Percentiles rank a stretch among this genome's conserved stretches.
These are phyloP conservation scores for Tyria jacobaeae DNA, from an alignment of 2,888 invertebrate genomes.

Conservation along the genomic window DNA sequence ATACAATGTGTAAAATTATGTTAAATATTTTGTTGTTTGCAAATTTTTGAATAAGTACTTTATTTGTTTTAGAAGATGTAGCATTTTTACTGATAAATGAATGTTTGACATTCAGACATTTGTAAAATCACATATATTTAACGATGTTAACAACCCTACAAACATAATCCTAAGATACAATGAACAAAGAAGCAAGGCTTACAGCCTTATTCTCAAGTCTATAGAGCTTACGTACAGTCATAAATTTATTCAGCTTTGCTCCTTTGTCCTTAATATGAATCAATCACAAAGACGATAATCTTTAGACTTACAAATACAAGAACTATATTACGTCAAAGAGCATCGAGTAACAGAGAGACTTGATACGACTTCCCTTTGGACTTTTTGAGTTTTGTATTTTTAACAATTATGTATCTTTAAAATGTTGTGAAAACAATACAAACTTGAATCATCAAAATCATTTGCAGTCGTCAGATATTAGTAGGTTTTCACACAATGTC, in stretches of 20 bases:
- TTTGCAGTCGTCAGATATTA: too few relatives aligned
- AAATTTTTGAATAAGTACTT: too few relatives aligned
- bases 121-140: neutral
- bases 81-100: neutral
- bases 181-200: too few relatives aligned
- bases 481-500: too few relatives aligned
- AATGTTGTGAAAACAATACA: too few relatives aligned
- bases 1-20: too few relatives aligned
- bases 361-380: neutral
- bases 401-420: too few relatives aligned
- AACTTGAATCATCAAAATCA: too few relatives aligned
- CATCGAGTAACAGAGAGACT: neutral
- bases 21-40: too few relatives aligned
- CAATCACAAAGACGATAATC: neutral
- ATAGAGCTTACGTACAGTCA: neutral
- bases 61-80: too few relatives aligned
- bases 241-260: conserved; percentile 1
- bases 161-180: too few relatives aligned
- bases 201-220: neutral
- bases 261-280: neutral
- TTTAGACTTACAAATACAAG: neutral
- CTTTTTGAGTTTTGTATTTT: neutral
- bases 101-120: neutral
- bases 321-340: neutral
- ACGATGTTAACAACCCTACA: neutral